Evolutionary conservation across 2,113 vertebrate genomes (phyloP), one percentile per base, ranked within the genome.

Genomic region (Chaenocephalus aceratus): DNA sequence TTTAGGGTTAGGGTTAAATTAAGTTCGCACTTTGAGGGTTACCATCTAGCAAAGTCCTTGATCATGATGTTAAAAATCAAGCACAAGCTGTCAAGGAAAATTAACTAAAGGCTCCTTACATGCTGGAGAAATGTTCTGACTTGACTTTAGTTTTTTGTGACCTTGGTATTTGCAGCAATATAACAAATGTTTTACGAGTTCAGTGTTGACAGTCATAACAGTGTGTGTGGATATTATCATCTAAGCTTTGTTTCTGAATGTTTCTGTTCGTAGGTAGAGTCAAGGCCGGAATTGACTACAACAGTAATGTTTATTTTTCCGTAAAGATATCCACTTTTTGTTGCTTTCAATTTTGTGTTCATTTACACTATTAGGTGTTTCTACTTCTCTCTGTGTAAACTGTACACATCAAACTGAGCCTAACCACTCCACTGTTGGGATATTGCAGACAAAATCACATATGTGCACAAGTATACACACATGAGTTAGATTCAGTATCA

Each of bases 141-240:
- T 53, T 57, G 52, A 23, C 5, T 3, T 56, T 30, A 11, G 10
- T 63, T 78, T 80, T 49, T 4, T 63, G 44, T 72, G 66, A 78
- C 57, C 23, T 84, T 57, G 6, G 21, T 11, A 30, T 75, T 16
- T 75, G 65, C 72, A 34, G 64, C 65, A 59, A 10, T 26, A 44
- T 36, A 6, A 83, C 74, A 82, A 79, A 13, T 36, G 36, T 36
- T n/a, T 2, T 30, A 30, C 26, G 26, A 2, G 56, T 53, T 52
- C 30, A 66, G 34, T 72, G 82, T 72, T 83, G 76, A 71, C 58
- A 80, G 69, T 83, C 66, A 80, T 54, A 78, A 83, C 67, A 77
- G 26, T 34, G 60, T 21, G 34, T 18, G 58, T 60, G 58, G 69
- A 65, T 51, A 52, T 11, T 15, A 48, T 68, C 23, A 1, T 18